A percentile compares a stretch with the other conserved stretches of the same genome.
Conservation (phyloP, 2,113 vertebrate genomes). For the Callocephalon fimbriatum region DNA sequence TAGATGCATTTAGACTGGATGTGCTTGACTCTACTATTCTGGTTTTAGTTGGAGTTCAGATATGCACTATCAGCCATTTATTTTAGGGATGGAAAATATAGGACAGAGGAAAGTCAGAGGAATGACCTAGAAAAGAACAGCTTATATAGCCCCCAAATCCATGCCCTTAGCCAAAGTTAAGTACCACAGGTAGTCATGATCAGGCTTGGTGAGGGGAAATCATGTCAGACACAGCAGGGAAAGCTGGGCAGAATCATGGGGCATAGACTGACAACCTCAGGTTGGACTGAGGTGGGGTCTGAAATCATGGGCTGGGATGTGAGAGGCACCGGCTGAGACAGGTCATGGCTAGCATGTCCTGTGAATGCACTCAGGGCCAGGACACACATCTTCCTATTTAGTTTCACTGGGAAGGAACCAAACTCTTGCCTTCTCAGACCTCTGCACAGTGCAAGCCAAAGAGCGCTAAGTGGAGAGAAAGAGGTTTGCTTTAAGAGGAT, state of each 20-base stretch:
- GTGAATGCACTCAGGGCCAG: background rate
- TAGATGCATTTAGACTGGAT: background rate
- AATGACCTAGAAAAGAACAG: background rate
- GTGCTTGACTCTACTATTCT: background rate
- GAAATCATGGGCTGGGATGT: background rate
- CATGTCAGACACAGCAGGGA: background rate
- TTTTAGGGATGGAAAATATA: background rate
- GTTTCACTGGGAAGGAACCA: background rate
- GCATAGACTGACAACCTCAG: background rate
- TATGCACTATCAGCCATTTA: background rate
- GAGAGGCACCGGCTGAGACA: background rate
- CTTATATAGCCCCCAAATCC: background rate
- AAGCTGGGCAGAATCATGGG: background rate
- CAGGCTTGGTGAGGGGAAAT: background rate
- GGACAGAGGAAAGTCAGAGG: background rate
- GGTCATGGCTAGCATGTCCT: background rate
- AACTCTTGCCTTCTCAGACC: background rate
- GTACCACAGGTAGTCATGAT: background rate
- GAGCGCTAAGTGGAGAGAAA: background rate
- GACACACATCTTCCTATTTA: accelerated
- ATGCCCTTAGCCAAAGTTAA: background rate
- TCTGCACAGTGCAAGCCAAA: background rate
- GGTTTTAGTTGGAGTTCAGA: background rate
- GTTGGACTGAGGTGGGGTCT: background rate
- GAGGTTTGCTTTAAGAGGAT: background rate